Conservation (phyloP, 2,888 invertebrate species). For the Oegoconia quadripuncta region DNA sequence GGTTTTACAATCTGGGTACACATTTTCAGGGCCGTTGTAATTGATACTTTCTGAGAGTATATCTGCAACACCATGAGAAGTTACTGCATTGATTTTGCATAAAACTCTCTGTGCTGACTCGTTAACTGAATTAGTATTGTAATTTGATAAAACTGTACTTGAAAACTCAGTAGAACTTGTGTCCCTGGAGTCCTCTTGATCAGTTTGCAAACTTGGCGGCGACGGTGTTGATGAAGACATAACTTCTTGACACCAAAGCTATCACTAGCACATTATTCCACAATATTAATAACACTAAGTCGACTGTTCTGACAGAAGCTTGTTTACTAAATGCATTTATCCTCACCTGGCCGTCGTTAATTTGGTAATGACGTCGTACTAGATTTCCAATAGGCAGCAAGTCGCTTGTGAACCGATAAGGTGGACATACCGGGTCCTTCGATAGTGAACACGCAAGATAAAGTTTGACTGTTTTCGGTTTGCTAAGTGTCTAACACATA, state of each 20-base stretch:
- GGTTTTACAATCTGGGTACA: conserved; percentile 50
- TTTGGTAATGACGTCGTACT: conserved; percentile 73
- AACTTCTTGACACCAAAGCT: neutral
- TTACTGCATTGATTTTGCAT: conserved; percentile 37
- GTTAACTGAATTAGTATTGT: conserved; percentile 23
- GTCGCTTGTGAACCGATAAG: conserved; percentile 69
- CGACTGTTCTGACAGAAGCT: conserved; percentile 60
- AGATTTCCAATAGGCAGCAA: conserved; percentile 44
- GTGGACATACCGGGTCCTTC: conserved; percentile 63
- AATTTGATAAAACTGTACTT: conserved; percentile 31
- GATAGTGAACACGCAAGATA: conserved; percentile 68
- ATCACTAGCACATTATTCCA: conserved; percentile 11
- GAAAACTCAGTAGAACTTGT: conserved; percentile 50
- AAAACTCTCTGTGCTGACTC: conserved; percentile 34
- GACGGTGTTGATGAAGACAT: conserved; percentile 57
- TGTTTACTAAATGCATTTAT: conserved; percentile 75
- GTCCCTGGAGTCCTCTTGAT: conserved; percentile 50
- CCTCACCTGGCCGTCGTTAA: conserved; percentile 72
- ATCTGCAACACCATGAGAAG: conserved; percentile 65
- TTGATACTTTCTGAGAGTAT: conserved; percentile 56
- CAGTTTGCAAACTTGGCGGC: conserved; percentile 51
- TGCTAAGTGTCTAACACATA: conserved; percentile 64
- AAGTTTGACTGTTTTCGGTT: conserved; percentile 67
- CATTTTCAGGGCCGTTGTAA: conserved; percentile 42
- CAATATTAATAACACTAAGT: conserved; percentile 36